Evolutionary conservation across 2,888 invertebrate species (phyloP), one percentile per base, ranked within the genome.

Genomic region (Stenotaenia linearis): DNA sequence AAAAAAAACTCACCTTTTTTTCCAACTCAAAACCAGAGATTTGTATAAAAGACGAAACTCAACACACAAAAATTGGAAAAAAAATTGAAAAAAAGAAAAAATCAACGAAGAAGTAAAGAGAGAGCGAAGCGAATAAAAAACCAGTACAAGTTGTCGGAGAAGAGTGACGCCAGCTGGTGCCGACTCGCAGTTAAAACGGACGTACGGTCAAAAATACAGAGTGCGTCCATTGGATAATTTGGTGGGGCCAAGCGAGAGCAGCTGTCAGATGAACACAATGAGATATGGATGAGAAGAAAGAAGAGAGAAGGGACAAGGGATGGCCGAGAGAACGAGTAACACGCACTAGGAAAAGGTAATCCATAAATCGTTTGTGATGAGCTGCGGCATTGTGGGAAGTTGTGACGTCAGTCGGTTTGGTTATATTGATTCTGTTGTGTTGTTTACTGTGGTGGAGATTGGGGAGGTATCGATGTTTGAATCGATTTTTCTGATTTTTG

Each of bases 241-340:
- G 61, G 25, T 61, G 61, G 61, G 45, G 45, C 45, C 45, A 45
- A 45, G 25, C 61, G 23, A 61, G 25, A 61, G 61, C 61, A 61
- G 61, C 61, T 61, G 61, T 61, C 61, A 61, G 61, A 61, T 61
- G 25, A 61, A 61, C 61, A 75, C 75, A 75, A 35, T 75, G 75
- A 75, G 37, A 32, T 35, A 75, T 37, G 75, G 37, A 75, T 21
- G 75, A 75, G 75, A 30, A 75, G 75, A 30, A 37, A 30, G 30
- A 75, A 74, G 74, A 74, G n/a, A 74, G 74, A 74, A 21, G 37
- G 74, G 30, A 30, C 28, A 7, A 74, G 74, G 74, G 30, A 30
- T 30, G 30, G 23, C 23, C 21, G 30, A 75, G 75, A 21, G 21
- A 12, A 45, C 45, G 61, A 61, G 25, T 28, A 61, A 61, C 61